phyloP scores from a whole-genome alignment of 1,140 invertebrate genomes.

The Pemphigus obesinymphae region DNA sequence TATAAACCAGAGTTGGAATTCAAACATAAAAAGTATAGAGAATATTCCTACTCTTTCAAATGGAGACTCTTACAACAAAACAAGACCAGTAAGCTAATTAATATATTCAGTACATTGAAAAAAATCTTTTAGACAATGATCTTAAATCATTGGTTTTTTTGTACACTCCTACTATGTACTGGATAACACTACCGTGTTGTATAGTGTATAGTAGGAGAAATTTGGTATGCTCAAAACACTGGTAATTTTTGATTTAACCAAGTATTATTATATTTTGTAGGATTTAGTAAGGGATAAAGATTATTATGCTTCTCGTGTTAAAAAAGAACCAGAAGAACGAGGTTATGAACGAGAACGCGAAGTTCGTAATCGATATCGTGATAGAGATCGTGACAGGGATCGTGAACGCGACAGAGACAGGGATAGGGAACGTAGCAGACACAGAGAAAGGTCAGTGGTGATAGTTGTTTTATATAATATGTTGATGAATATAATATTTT shows the following conservation, averaged over 20 bases:
- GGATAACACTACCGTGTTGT: too few relatives aligned
- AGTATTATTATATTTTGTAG: not conserved
- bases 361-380: slow-evolving; percentile 41
- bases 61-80: slow-evolving; percentile 27
- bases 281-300: slow-evolving; percentile 28
- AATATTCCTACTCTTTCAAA: slow-evolving; percentile 34
- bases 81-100: slow-evolving; percentile 7
- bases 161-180: too few relatives aligned
- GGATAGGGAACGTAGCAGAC: slow-evolving; percentile 38
- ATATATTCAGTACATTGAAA: not conserved
- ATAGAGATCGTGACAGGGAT: slow-evolving; percentile 42
- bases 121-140: too few relatives aligned
- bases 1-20: slow-evolving; percentile 9
- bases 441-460: slow-evolving; percentile 45
- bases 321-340: slow-evolving; percentile 44
- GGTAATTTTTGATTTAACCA: too few relatives aligned
- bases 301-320: slow-evolving; percentile 23
- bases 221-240: too few relatives aligned
- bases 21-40: slow-evolving; percentile 35
- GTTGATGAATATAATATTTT: not conserved
- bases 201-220: too few relatives aligned
- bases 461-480: not conserved
- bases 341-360: slow-evolving; percentile 41
- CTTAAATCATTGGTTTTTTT: too few relatives aligned
- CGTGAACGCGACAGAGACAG: slow-evolving; percentile 42